Conservation (phyloP, 1,140 invertebrate species). For the Grapholita molesta region DNA sequence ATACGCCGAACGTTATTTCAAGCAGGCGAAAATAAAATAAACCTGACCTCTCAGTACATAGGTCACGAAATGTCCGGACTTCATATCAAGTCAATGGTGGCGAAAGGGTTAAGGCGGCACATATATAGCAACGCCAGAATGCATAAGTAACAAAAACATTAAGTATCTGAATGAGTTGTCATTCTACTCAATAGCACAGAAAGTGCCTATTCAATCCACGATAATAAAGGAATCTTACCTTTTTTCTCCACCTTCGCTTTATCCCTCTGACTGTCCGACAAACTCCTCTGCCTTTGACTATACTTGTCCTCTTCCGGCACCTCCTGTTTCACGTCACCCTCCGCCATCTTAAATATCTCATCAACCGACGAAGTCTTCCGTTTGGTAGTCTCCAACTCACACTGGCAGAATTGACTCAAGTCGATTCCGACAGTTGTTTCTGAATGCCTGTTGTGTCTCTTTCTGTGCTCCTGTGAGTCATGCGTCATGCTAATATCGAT, state of each 20-base stretch:
- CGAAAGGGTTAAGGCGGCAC: too few relatives aligned
- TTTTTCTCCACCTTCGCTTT: constrained; percentile 71
- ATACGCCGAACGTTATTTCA: too few relatives aligned
- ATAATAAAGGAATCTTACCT: constrained; percentile 37
- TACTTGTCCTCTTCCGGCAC: constrained; percentile 80
- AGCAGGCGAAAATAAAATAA: too few relatives aligned
- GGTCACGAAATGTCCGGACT: too few relatives aligned
- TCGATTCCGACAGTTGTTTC: constrained; percentile 69
- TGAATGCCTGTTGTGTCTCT: constrained; percentile 66
- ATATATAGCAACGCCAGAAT: too few relatives aligned
- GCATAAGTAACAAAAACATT: too few relatives aligned
- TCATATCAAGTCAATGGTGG: too few relatives aligned
- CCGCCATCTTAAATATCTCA: constrained; percentile 81
- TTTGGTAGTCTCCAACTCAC: constrained; percentile 58
- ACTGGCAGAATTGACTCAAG: constrained; percentile 75
- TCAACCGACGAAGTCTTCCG: constrained; percentile 81
- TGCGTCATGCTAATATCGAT: constrained; percentile 73
- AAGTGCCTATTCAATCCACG: too few relatives aligned
- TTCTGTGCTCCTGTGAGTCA: constrained; percentile 60
- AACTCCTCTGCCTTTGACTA: constrained; percentile 83
- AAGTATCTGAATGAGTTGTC: too few relatives aligned
- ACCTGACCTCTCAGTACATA: too few relatives aligned
- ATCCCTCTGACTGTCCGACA: constrained; percentile 83
- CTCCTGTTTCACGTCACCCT: constrained; percentile 51
- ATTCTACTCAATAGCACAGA: too few relatives aligned